Conservation (phyloP, 35 echinoderm and acorn worm genomes). For the Lytechinus pictus region DNA sequence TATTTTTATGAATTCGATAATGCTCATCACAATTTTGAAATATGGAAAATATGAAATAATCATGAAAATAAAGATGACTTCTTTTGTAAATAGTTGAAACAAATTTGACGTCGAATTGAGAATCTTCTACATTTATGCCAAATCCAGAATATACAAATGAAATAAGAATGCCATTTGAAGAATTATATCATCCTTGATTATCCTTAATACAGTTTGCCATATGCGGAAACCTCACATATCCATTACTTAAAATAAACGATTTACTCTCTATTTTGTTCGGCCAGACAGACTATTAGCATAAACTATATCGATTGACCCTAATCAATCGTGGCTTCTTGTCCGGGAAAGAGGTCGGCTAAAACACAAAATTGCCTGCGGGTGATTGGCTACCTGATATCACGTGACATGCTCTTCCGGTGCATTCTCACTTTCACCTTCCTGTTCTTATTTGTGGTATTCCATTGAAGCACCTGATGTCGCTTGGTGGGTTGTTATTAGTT, state of each 20-base stretch:
- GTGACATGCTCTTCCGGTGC: neutral
- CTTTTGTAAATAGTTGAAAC: neutral
- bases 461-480: too few relatives aligned
- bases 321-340: neutral
- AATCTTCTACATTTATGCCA: neutral
- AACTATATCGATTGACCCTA: neutral
- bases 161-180: too few relatives aligned
- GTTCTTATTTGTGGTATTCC: too few relatives aligned
- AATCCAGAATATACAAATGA: too few relatives aligned
- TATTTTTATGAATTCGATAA: too few relatives aligned
- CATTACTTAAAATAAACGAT: neutral
- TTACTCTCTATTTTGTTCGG: neutral
- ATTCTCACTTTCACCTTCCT: neutral
- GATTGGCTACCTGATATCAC: neutral
- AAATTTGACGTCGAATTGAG: neutral
- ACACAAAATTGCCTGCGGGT: neutral
- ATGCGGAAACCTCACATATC: neutral
- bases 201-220: neutral
- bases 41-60: neutral
- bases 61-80: neutral
- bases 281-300: neutral
- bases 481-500: too few relatives aligned
- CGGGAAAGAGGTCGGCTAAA: constrained; percentile 30
- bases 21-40: too few relatives aligned
- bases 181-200: neutral